Conservation (phyloP, 1,140 invertebrate genomes). For the Daktulosphaira vitifoliae region DNA sequence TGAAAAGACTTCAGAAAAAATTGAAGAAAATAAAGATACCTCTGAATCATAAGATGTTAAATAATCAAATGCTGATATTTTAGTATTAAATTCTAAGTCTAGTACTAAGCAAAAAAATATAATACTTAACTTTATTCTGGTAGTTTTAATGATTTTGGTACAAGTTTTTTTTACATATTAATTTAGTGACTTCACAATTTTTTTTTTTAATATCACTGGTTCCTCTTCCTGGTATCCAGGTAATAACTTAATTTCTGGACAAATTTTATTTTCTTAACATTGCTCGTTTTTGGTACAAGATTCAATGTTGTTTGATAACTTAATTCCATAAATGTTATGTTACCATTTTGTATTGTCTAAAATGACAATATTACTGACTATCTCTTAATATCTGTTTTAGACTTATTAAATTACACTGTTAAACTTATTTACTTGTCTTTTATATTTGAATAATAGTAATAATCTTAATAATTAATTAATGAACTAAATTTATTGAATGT, state of each 20-base stretch:
- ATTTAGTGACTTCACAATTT: not conserved
- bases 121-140: conserved; percentile 26
- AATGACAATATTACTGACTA: not conserved
- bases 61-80: conserved; percentile 21
- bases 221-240: not conserved
- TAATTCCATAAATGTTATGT: not conserved
- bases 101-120: conserved; percentile 7
- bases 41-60: conserved; percentile 10
- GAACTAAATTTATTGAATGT: no score
- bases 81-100: conserved; percentile 9
- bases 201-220: conserved; percentile 1
- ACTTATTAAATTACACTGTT: not conserved
- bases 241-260: not conserved
- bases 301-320: no score
- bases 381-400: no score
- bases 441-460: no score
- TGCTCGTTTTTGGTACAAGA: not conserved
- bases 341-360: conserved; percentile 10
- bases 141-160: conserved; percentile 21
- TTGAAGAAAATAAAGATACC: conserved; percentile 3
- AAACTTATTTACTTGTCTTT: no score
- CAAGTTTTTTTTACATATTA: conserved; percentile 14
- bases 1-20: not conserved
- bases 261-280: conserved; percentile 1
- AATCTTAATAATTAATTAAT: no score